phyloP scores from a whole-genome alignment of 2,113 vertebrate genomes.

The Takifugu bimaculatus region DNA sequence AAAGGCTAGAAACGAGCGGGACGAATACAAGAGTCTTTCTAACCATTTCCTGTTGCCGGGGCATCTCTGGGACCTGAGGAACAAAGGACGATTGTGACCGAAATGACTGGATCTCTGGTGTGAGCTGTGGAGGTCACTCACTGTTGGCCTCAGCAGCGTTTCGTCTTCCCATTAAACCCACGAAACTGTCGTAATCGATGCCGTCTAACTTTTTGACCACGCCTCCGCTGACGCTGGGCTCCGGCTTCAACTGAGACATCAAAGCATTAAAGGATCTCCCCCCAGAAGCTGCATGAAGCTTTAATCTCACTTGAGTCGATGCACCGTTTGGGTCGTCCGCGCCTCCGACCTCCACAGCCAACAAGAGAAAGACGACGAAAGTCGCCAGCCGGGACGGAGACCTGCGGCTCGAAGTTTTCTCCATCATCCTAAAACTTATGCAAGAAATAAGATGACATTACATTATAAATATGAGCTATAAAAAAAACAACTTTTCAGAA shows the following conservation, averaged over 20 bases:
- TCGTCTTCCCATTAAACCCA: slow-evolving; percentile 76
- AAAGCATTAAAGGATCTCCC: background rate
- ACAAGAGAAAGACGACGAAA: slow-evolving; percentile 21
- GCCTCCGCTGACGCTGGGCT: slow-evolving; percentile 9
- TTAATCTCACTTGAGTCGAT: slow-evolving; percentile 5
- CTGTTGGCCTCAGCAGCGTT: slow-evolving; percentile 61
- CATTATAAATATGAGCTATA: too few species aligned
- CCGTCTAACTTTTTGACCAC: slow-evolving; percentile 63
- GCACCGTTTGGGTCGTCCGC: slow-evolving; percentile 8
- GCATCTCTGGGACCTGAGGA: too few species aligned
- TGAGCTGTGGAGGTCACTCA: slow-evolving; percentile 4
- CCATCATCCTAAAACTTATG: slow-evolving; percentile 33
- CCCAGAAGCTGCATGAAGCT: background rate
- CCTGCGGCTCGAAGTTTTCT: slow-evolving; percentile 14
- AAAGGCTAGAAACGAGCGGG: background rate
- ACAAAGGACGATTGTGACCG: too few species aligned
- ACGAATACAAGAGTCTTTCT: too few species aligned
- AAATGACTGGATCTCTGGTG: background rate
- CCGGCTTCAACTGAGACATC: slow-evolving; percentile 4
- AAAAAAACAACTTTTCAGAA: too few species aligned
- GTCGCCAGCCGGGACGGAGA: slow-evolving; percentile 3
- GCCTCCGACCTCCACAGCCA: slow-evolving; percentile 29
- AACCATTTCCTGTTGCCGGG: too few species aligned
- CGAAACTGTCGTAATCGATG: slow-evolving; percentile 72
- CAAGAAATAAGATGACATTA: too few species aligned